These are phyloP conservation scores for Hystrix brachyura DNA, from an alignment of 2,113 vertebrate genomes.

Conservation along the genomic window DNA sequence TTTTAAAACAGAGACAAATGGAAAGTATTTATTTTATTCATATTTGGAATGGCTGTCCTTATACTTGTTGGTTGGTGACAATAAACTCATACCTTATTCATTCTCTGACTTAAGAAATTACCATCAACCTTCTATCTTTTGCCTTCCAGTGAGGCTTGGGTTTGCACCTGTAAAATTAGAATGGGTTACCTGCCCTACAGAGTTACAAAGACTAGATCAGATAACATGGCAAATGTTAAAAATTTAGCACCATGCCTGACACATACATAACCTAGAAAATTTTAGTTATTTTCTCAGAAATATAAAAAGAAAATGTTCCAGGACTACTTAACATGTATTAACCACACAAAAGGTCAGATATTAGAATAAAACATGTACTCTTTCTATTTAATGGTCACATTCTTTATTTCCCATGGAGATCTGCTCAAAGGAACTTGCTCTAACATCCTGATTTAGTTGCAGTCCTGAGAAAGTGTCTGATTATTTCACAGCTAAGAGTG, in stretches of 20 bases:
- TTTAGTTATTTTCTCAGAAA: background rate
- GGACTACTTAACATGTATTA: conserved; percentile 9
- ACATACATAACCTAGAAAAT: conserved; percentile 2
- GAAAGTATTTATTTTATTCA: background rate
- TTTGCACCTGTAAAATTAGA: conserved; percentile 37
- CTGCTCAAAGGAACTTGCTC: background rate
- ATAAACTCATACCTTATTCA: conserved; percentile 28
- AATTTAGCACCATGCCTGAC: conserved; percentile 46
- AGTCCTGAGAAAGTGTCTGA: background rate
- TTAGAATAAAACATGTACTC: background rate
- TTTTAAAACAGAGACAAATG: background rate
- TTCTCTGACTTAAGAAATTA: conserved; percentile 44
- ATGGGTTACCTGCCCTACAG: background rate
- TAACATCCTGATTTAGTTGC: background rate
- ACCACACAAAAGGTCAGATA: background rate
- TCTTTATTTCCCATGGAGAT: background rate
- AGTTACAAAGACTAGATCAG: conserved; percentile 16
- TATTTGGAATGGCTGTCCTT: conserved; percentile 35
- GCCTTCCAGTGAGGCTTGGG: background rate
- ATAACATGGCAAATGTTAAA: conserved; percentile 36
- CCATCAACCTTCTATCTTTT: conserved; percentile 34
- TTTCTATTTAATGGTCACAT: background rate
- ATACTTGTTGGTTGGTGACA: background rate
- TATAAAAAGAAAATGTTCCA: background rate
- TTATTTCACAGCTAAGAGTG: background rate